Evolutionary conservation across 2,797 vertebrate genomes (phyloP).

Genomic region (Odontamblyopus rebecca): DNA sequence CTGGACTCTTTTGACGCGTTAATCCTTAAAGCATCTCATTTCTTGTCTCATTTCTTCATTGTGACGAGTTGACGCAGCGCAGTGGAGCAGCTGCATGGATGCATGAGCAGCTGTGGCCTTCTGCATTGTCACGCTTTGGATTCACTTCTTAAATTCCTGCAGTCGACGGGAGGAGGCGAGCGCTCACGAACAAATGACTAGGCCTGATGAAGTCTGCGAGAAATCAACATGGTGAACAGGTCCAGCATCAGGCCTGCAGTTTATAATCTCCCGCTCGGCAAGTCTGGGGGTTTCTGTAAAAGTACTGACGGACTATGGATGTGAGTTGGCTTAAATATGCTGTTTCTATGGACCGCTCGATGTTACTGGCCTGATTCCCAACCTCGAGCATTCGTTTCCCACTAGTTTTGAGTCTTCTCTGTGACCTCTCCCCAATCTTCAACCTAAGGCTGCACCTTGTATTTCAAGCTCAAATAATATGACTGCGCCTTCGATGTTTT

Average conservation of each 20-base stretch:
- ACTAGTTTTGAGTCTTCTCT: background rate
- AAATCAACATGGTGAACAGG: conserved; percentile 48
- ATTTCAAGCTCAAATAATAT: conserved; percentile 20
- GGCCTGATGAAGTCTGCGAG: conserved; percentile 49
- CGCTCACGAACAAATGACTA: conserved; percentile 9
- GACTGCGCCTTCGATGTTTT: conserved; percentile 51
- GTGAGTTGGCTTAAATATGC: too few relatives aligned
- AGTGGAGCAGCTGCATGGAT: too few relatives aligned
- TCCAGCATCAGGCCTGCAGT: conserved; percentile 47
- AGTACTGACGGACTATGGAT: too few relatives aligned
- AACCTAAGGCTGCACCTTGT: background rate
- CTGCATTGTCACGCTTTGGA: too few relatives aligned
- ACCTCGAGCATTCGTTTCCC: background rate
- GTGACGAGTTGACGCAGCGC: too few relatives aligned
- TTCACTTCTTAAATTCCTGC: background rate
- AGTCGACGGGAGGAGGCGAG: conserved; percentile 19
- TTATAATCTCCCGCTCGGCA: conserved; percentile 17
- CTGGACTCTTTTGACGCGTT: too few relatives aligned
- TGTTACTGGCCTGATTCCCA: background rate
- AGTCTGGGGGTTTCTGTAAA: too few relatives aligned
- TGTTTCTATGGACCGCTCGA: too few relatives aligned
- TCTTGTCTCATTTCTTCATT: too few relatives aligned
- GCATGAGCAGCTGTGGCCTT: too few relatives aligned
- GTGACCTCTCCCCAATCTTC: background rate
- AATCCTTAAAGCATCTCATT: too few relatives aligned